Evolutionary conservation across 2,888 invertebrate species (phyloP).

Genomic region (Aelia acuminata): DNA sequence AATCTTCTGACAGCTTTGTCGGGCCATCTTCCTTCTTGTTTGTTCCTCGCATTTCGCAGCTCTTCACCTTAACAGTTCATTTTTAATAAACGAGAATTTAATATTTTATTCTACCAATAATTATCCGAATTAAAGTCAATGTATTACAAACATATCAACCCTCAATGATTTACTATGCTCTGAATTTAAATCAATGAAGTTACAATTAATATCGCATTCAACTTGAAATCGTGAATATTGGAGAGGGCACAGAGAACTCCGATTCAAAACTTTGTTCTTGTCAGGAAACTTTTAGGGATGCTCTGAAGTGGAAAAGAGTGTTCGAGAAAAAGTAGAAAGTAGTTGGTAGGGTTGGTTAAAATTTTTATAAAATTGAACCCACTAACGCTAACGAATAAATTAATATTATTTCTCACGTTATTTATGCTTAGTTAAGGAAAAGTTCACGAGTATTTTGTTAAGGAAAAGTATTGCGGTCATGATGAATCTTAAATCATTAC

Average conservation of each 20-base stretch:
- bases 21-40: not conserved
- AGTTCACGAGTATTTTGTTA: too few species aligned
- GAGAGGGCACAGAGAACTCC: not conserved
- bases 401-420: too few species aligned
- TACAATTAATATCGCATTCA: too few species aligned
- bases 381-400: too few species aligned
- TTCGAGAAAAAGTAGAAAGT: not conserved
- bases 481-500: too few species aligned
- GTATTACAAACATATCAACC: too few species aligned
- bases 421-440: too few species aligned
- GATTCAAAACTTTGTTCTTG: not conserved
- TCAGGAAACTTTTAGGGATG: not conserved
- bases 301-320: constrained; percentile 9
- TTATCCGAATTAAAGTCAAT: too few species aligned
- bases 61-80: not conserved
- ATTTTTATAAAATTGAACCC: not conserved
- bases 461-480: too few species aligned
- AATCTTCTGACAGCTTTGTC: not conserved
- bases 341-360: not conserved
- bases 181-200: too few species aligned
- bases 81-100: not conserved
- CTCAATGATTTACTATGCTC: too few species aligned
- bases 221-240: not conserved
- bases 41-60: not conserved
- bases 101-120: not conserved